phyloP scores from a whole-genome alignment of 1,140 invertebrate species.

The Lerema accius region DNA sequence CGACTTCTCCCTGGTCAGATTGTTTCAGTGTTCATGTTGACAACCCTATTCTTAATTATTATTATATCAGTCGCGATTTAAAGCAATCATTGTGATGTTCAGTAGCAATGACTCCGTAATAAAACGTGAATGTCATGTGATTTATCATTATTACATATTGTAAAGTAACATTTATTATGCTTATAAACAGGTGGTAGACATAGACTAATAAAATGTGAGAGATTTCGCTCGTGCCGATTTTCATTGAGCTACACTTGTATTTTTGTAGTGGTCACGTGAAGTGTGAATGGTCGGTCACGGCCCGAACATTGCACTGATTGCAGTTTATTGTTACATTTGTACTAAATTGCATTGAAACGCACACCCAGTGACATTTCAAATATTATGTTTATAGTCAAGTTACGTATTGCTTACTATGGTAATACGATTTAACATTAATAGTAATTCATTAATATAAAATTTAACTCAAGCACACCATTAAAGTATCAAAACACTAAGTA shows the following conservation, averaged over 20 bases:
- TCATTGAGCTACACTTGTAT: neutral
- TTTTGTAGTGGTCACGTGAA: constrained; percentile 27
- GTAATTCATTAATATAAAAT: too few relatives aligned
- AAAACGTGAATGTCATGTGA: neutral
- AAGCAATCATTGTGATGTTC: constrained; percentile 1
- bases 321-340: constrained; percentile 38
- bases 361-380: constrained; percentile 33
- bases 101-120: constrained; percentile 9
- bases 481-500: too few relatives aligned
- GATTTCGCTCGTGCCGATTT: neutral
- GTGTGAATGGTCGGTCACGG: constrained; percentile 31
- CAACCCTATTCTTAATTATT: neutral
- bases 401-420: too few relatives aligned
- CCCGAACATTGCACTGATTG: constrained; percentile 16
- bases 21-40: too few relatives aligned
- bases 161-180: too few relatives aligned
- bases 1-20: too few relatives aligned
- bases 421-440: too few relatives aligned
- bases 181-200: too few relatives aligned
- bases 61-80: constrained; percentile 2
- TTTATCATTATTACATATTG: constrained; percentile 9
- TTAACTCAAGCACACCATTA: too few relatives aligned
- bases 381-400: constrained; percentile 24
- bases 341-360: constrained; percentile 10
- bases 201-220: too few relatives aligned